These are phyloP conservation scores for Cerastis rubricosa DNA, from an alignment of 2,888 invertebrate genomes.

Conservation along the genomic window DNA sequence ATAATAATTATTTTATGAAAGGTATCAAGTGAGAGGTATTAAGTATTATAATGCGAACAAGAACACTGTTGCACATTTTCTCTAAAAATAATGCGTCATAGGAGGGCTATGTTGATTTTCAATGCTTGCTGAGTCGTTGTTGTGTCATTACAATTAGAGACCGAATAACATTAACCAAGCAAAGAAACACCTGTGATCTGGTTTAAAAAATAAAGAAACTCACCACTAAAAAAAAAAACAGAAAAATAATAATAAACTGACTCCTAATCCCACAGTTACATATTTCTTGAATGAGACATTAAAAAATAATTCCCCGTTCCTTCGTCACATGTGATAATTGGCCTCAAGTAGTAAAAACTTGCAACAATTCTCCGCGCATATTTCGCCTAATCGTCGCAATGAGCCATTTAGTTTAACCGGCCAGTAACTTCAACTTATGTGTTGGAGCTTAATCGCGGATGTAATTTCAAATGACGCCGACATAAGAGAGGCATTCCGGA, in stretches of 20 bases:
- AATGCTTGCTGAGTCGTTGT: too few relatives aligned
- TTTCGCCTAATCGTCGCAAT: constrained; percentile 84
- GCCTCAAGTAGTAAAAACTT: constrained; percentile 62
- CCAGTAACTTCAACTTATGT: constrained; percentile 63
- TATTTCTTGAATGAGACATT: constrained; percentile 59
- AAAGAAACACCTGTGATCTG: not conserved
- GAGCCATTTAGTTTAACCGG: constrained; percentile 75
- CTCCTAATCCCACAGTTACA: constrained; percentile 23
- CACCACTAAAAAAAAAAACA: not conserved
- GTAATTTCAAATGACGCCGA: constrained; percentile 81
- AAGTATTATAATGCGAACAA: too few relatives aligned
- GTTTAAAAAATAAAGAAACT: not conserved
- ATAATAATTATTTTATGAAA: too few relatives aligned
- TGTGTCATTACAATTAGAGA: too few relatives aligned
- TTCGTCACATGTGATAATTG: constrained; percentile 64
- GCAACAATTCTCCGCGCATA: constrained; percentile 77
- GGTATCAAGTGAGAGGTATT: too few relatives aligned
- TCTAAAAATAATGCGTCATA: too few relatives aligned
- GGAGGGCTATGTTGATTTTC: too few relatives aligned
- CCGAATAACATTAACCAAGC: not conserved
- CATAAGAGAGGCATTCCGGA: constrained; percentile 74
- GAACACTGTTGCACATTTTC: too few relatives aligned
- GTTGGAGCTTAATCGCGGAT: constrained; percentile 82
- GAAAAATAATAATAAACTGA: not conserved
- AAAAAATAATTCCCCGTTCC: constrained; percentile 51